Evolutionary conservation across 2,113 vertebrate genomes (phyloP).

Genomic region (Pomatostomus ruficeps): DNA sequence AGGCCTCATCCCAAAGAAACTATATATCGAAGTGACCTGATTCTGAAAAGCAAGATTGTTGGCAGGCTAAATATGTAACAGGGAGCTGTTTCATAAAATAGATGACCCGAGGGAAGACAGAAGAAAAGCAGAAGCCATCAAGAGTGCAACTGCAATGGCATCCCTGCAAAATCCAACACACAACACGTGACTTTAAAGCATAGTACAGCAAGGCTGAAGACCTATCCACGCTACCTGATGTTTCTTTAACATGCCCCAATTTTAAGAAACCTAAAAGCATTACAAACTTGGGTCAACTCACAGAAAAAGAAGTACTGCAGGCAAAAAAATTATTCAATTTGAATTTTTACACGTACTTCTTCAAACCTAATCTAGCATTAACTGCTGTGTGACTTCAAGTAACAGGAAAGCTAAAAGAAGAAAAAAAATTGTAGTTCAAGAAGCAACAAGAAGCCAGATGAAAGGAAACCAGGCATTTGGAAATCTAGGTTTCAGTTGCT

Average conservation of each 20-base stretch:
- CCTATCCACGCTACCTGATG: fast-evolving
- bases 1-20: background rate
- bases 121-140: background rate
- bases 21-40: background rate
- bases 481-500: background rate
- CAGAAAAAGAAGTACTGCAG: background rate
- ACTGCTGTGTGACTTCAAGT: background rate
- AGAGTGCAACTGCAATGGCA: background rate
- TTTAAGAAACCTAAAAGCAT: background rate
- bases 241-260: background rate
- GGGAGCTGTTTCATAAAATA: background rate
- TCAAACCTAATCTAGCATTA: background rate
- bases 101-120: background rate
- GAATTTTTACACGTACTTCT: background rate
- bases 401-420: background rate
- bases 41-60: background rate
- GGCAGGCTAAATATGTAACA: background rate
- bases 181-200: fast-evolving
- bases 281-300: background rate
- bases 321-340: background rate
- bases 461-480: background rate
- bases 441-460: background rate
- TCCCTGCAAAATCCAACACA: background rate
- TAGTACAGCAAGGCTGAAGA: background rate
- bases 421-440: background rate